A percentile compares a stretch with the other conserved stretches of the same genome.
Conservation (phyloP, 2,797 vertebrate species). For the Xenopus petersii region DNA sequence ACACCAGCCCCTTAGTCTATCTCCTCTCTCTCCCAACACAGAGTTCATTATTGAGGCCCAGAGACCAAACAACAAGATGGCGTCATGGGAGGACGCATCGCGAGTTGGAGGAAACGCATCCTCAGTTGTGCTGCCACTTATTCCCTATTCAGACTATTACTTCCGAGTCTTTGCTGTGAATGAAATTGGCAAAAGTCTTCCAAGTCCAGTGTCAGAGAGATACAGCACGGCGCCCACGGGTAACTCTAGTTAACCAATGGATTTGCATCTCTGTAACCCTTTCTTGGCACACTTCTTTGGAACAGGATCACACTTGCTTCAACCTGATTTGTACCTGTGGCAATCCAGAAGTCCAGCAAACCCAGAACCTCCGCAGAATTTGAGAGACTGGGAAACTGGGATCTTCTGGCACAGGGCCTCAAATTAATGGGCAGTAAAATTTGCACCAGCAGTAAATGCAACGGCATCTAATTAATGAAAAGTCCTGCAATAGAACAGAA, state of each 20-base stretch:
- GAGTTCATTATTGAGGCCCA: slow-evolving; percentile 89
- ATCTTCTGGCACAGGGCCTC: too few species aligned
- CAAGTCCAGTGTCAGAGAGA: slow-evolving; percentile 74
- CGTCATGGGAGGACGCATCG: slow-evolving; percentile 80
- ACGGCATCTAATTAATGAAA: too few species aligned
- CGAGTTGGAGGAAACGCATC: slow-evolving; percentile 70
- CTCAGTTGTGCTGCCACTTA: slow-evolving; percentile 67
- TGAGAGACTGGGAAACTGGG: too few species aligned
- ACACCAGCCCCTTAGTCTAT: neutral
- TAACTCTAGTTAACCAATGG: slow-evolving; percentile 44
- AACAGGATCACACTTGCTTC: too few species aligned
- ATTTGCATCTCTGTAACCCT: too few species aligned
- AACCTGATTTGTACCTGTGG: too few species aligned
- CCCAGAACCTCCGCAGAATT: too few species aligned
- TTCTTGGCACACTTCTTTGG: too few species aligned
- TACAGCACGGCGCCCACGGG: slow-evolving; percentile 83
- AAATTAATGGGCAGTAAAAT: too few species aligned
- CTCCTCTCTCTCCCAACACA: slow-evolving; percentile 50
- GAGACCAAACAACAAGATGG: slow-evolving; percentile 78
- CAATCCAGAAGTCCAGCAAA: too few species aligned
- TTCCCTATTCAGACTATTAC: slow-evolving; percentile 79
- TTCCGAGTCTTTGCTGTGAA: slow-evolving; percentile 82
- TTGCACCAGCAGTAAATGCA: too few species aligned
- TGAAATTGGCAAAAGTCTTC: slow-evolving; percentile 74
- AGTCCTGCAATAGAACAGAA: too few species aligned